Base-by-base conservation (phyloP, 2,113 vertebrate species). In the Esox niger region DNA sequence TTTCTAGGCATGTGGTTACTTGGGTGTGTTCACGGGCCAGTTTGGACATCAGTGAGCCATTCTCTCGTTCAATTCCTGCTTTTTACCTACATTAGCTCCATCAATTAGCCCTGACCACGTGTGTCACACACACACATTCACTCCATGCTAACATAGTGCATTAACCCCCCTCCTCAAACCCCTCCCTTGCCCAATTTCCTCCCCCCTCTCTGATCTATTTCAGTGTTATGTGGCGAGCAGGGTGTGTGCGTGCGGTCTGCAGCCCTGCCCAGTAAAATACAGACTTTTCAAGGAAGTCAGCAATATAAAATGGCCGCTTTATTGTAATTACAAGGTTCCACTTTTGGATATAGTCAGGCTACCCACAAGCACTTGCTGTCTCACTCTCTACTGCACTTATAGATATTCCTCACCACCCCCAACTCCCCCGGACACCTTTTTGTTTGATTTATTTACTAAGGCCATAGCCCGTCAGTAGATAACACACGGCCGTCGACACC, bases 261-360 rank as follows among this genome's bases (percentile, higher is more conserved):
- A 49, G 89, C 90, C 91, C 90, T 82, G 90, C 91, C 90, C 89
- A 86, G 85, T 89, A 92, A 91, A 92, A 86, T 92, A 92, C 85
- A 92, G 90, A 90, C 84, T 86, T 84, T 88, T 88, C 68, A 86
- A 88, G 90, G 87, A 91, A 91, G 88, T 90, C 88, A 86, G 82
- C 88, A 86, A 81, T 90, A 90, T 90, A 92, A 90, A 86, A 86
- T 85, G 87, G 86, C 76, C 63, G 86, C 87, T 92, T 91, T 87
- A 91, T 87, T 90, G 88, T 92, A 92, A 92, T 92, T 92, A 92
- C 87, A 92, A 91, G 89, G 75, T 91, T 89, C 90, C 74, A 62
- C 76, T 89, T 89, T 89, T 88, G 83, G 86, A 92, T 91, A 89
- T 85, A 74, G 85, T 77, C 72, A 74, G 52, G 61, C 71, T 62